Evolutionary conservation across 2,797 vertebrate species (phyloP), one percentile per base, ranked within the genome.

Genomic region (Myotis findleyi): DNA sequence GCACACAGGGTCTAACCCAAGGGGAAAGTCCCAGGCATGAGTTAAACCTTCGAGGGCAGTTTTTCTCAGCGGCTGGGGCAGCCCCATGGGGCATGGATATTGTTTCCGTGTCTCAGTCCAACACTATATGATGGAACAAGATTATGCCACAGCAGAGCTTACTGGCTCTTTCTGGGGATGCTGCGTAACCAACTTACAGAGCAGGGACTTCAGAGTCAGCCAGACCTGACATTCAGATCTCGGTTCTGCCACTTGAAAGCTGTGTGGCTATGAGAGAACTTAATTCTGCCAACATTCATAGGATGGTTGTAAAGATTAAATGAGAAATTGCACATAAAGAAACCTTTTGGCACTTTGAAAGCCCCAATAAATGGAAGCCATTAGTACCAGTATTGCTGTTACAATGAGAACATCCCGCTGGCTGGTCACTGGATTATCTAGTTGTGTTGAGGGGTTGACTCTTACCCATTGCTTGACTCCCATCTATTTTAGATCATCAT

Each of bases 301-400:
- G 27, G 57, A 25, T 59, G 41, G 16, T 49, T 93, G 13, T 64
- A 87, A 76, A 86, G 69, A 93, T 44, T 62, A 92, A 89, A 73
- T 77, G 73, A 87, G 79, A 83, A 81, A 86, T 41, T 36, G 47
- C 18, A 1, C 51, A 5, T 59, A 77, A 87, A 68, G 89, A 86
- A 86, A 64, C 80, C 72, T 7, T 41, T 69, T 13, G 10, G 17
- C 27, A 9, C 47, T 75, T 13, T 13, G 6, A 49, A 93, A 81
- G 57, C 18, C 30, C 33, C 23, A 16, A 3, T 25, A 68, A 81
- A 21, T 72, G 27, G 53, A 79, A 62, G 18, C 85, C 23, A 53
- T 91, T 92, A 23, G 18, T 53, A 25, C 59, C 53, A 11, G 4
- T 57, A 41, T 82, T 81, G 30, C 51, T 27, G 3, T 79, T 73